Base-by-base conservation (phyloP, 2,113 vertebrate species). In the Desmodus rotundus region DNA sequence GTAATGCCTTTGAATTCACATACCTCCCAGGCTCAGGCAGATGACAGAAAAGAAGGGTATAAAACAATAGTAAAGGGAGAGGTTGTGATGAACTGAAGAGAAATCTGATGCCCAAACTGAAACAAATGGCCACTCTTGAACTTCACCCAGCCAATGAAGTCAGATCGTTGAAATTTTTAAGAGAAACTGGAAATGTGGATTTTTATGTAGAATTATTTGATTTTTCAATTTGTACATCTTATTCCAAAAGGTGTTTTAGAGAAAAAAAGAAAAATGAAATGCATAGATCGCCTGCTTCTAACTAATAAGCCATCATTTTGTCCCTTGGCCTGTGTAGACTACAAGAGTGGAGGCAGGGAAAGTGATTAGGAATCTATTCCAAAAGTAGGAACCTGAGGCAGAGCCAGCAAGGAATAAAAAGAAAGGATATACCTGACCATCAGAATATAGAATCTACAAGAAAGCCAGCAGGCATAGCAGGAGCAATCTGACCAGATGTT, bases 151-250 rank as follows among this genome's bases (percentile, higher is more conserved):
- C 12, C 11, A 16, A 13, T 47, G 45, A 15, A 15, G 14, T 80
- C 28, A 11, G 41, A 45, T 15, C 0, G 0, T 63, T 58, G 20
- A 3, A n/a, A 36, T 68, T 86, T 83, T 81, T 56, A 82, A 82
- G 14, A 67, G 13, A 54, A 93, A 77, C 19, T 5, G 14, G 20
- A 70, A 90, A 84, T 33, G 43, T 10, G 10, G 14, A 67, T 82
- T 52, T 85, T 76, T 52, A 43, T 43, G 5, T 72, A 92, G 90
- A 92, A 24, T n/a, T 47, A 61, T 38, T 33, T 47, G n/a, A 61
- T 41, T 88, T 76, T 95, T 92, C 12, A 28, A 19, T 87, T 81
- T 72, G 41, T 31, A 72, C 45, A 43, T 38, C 6, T 91, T 70
- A 67, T 31, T 76, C 43, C n/a, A 78, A 50, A 91, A 7, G 28